Base-by-base conservation (phyloP, 53 echinoderm and acorn worm species). In the Astropecten irregularis region DNA sequence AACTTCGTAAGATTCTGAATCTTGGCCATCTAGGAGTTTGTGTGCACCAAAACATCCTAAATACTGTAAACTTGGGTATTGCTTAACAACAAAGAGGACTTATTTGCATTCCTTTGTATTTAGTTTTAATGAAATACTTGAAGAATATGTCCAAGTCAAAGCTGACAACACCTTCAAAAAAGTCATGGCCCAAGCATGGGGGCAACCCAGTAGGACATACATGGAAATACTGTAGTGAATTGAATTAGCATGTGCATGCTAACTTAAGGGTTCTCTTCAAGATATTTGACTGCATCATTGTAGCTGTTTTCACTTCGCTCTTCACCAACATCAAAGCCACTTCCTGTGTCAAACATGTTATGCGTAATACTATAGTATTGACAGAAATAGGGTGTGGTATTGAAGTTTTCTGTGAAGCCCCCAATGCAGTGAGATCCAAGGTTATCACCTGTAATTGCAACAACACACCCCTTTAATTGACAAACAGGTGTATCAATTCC, bases 361-460 rank as follows among this genome's bases (percentile, higher is more conserved):
- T 87, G 87, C 30, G 91, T 87, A 26, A 83, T 44, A 50, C 65
- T 71, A n/a, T 55, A 46, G 28, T 73, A 86, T 52, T 69, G 68
- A 0, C 83, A 91, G 53, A 64, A 91, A 44, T 91, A 31, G 9
- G 9, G 69, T 21, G 48, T 32, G 61, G 90, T 34, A 61, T 60
- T 86, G 50, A 90, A 82, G 46, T 72, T 87, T 63, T 90, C 87
- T 32, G 37, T 39, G 65, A 86, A 90, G 37, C 90, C 90, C 35
- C 86, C 90, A 21, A 90, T 90, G 14, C 49, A 56, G 71, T 87
- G 90, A 10, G 87, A 82, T 23, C 90, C 90, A 40, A 90, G 66
- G 60, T 87, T 90, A 40, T 87, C 90, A 40, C 90, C 86, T 32
- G 44, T 51, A 10, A 90, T 87, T 38, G 64, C 51, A 53, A 90